Conservation (phyloP, 2,797 vertebrate genomes). For the Kryptopterus vitreolus region DNA sequence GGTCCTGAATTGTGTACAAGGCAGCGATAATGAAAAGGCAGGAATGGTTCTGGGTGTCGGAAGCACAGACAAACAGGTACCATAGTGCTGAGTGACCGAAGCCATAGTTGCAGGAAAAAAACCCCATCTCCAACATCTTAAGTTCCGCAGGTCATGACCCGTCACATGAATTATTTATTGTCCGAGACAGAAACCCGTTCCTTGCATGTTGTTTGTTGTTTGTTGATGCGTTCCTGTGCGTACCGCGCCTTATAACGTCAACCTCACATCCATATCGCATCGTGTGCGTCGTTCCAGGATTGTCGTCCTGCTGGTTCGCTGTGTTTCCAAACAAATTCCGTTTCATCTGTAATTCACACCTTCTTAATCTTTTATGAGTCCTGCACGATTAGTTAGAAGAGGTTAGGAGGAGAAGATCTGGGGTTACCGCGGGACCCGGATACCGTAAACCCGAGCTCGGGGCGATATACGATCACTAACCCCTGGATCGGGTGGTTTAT, state of each 20-base stretch:
- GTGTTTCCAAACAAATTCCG: background rate
- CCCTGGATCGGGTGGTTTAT: background rate
- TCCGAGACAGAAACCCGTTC: background rate
- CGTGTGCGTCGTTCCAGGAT: too few relatives aligned
- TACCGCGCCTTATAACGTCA: too few relatives aligned
- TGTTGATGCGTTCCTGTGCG: background rate
- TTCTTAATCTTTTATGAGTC: slow-evolving; percentile 72
- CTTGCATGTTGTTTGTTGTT: background rate
- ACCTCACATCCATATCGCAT: background rate
- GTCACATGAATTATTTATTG: background rate
- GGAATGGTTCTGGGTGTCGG: too few relatives aligned
- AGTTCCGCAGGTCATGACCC: too few relatives aligned
- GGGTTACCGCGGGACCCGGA: slow-evolving; percentile 52
- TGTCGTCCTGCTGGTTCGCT: too few relatives aligned
- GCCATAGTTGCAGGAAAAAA: too few relatives aligned
- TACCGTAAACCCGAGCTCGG: slow-evolving; percentile 47
- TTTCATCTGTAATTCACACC: slow-evolving; percentile 71
- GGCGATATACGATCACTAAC: background rate
- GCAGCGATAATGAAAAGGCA: too few relatives aligned
- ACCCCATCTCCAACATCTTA: too few relatives aligned
- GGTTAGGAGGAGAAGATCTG: slow-evolving; percentile 55
- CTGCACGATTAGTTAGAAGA: slow-evolving; percentile 55
- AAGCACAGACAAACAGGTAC: too few relatives aligned
- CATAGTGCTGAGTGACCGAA: too few relatives aligned
- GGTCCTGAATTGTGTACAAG: background rate